phyloP scores from a whole-genome alignment of 1,140 invertebrate genomes.

The Brachionus angularis region DNA sequence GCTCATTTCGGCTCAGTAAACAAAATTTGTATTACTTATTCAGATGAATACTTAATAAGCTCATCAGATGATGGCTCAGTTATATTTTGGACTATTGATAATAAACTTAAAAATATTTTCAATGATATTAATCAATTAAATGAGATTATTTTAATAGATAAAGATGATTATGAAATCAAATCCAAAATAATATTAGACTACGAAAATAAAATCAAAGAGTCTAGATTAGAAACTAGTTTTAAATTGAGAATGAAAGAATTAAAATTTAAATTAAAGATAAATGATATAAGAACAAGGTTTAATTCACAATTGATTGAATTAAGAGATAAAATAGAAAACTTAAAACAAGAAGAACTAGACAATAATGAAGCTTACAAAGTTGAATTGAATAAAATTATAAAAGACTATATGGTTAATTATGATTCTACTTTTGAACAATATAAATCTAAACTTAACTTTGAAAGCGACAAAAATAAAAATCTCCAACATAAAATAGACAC shows the following conservation, averaged over 20 bases:
- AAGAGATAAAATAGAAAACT: not conserved
- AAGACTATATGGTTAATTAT: no score
- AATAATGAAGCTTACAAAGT: not conserved
- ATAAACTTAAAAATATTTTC: slow-evolving; percentile 68
- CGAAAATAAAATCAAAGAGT: slow-evolving; percentile 59
- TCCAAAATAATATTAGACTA: slow-evolving; percentile 55
- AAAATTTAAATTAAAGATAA: slow-evolving; percentile 60
- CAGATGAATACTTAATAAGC: slow-evolving; percentile 73
- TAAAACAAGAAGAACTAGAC: not conserved
- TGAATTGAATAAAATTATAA: not conserved
- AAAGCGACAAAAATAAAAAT: no score
- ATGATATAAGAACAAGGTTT: not conserved
- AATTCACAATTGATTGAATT: slow-evolving; percentile 33
- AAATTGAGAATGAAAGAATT: slow-evolving; percentile 61
- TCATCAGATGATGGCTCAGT: slow-evolving; percentile 71
- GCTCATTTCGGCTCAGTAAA: slow-evolving; percentile 63
- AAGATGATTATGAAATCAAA: slow-evolving; percentile 60
- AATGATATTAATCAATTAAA: slow-evolving; percentile 69
- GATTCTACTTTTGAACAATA: no score
- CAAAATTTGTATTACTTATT: slow-evolving; percentile 63
- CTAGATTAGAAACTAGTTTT: slow-evolving; percentile 62
- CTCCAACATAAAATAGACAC: no score
- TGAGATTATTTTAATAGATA: slow-evolving; percentile 65
- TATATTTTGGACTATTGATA: slow-evolving; percentile 76
- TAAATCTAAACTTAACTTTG: no score